A percentile compares a stretch with the other conserved stretches of the same genome.
phyloP scores from a whole-genome alignment of 2,113 vertebrate genomes.

The Gallinago undulata region DNA sequence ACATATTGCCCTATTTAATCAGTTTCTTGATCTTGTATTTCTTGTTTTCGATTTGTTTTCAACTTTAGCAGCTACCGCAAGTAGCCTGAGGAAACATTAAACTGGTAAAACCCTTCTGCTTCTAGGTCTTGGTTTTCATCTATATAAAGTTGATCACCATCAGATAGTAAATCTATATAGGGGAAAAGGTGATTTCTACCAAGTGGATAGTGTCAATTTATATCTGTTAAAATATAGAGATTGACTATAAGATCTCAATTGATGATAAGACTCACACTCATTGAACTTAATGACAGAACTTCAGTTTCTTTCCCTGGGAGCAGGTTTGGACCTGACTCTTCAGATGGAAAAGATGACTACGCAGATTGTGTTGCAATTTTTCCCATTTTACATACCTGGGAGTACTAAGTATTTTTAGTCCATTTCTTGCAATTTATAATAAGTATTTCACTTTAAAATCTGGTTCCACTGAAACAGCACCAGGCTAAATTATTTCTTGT shows the following conservation, averaged over 20 bases:
- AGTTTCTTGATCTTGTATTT: conserved; percentile 37
- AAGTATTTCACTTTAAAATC: neutral
- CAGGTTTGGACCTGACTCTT: neutral
- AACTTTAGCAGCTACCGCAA: neutral
- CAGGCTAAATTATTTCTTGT: neutral
- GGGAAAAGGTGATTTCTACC: conserved; percentile 3
- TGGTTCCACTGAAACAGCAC: neutral
- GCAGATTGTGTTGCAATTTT: neutral
- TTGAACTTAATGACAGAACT: neutral
- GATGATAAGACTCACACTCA: neutral
- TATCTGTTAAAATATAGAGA: neutral
- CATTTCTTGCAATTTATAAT: neutral
- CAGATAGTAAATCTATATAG: conserved; percentile 1
- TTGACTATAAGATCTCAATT: neutral
- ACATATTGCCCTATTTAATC: conserved; percentile 43
- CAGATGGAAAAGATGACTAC: neutral
- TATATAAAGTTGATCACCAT: neutral
- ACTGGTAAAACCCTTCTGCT: neutral
- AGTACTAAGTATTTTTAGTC: neutral
- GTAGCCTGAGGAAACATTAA: conserved; percentile 10
- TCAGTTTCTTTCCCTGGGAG: neutral
- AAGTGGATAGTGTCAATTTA: neutral
- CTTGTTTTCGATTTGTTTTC: conserved; percentile 45
- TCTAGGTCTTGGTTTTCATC: conserved; percentile 18
- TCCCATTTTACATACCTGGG: neutral